These are phyloP conservation scores for Xerus rutilus DNA, from an alignment of 2,797 vertebrate species.

Conservation along the genomic window DNA sequence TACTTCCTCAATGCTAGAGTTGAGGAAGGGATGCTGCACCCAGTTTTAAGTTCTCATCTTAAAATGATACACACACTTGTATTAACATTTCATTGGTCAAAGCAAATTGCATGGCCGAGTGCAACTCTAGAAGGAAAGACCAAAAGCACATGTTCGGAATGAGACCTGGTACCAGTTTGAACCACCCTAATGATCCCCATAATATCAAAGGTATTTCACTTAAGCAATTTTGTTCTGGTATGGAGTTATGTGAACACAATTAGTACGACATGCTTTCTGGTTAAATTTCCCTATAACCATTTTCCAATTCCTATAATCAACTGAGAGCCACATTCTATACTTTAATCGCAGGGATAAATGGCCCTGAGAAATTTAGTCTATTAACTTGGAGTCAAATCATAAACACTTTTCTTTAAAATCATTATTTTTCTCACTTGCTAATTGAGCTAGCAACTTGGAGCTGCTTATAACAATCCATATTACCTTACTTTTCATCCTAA, in stretches of 20 bases:
- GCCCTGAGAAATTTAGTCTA: not conserved
- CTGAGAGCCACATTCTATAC: not conserved
- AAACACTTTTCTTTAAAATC: slow-evolving; percentile 11
- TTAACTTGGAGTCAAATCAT: not conserved
- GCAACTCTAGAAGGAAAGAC: not conserved
- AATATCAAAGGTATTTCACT: not conserved
- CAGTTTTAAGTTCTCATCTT: not conserved
- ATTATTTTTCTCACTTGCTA: slow-evolving; percentile 45
- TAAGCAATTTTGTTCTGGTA: not conserved
- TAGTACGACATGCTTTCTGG: not conserved
- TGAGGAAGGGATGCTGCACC: not conserved
- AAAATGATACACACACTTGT: not conserved
- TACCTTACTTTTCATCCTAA: not conserved
- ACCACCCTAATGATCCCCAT: not conserved
- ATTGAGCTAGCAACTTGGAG: not conserved
- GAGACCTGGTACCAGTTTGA: not conserved
- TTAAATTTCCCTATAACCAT: not conserved
- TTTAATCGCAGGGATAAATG: not conserved
- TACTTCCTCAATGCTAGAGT: not conserved
- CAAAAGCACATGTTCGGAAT: not conserved
- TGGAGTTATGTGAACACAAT: not conserved
- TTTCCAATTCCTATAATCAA: not conserved
- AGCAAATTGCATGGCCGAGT: not conserved
- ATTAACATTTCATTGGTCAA: not conserved
- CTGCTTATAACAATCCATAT: not conserved